Evolutionary conservation across 2,888 invertebrate genomes (phyloP).

Genomic region (Odontothrips loti): DNA sequence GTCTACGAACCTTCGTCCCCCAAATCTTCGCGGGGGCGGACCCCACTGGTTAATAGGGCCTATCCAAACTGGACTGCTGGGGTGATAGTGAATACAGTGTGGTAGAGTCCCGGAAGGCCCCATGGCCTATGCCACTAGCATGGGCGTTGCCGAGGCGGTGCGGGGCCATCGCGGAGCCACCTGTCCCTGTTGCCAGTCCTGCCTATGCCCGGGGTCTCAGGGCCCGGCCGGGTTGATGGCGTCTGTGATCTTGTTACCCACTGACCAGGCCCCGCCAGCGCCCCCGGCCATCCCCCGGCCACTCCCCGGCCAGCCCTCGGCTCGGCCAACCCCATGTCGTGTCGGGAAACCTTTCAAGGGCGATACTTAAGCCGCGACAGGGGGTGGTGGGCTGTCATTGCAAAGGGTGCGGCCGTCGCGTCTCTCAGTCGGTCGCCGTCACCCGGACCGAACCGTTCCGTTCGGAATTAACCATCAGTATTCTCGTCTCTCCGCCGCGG

Average conservation of each 20-base stretch:
- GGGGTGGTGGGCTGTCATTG: conserved; percentile 2
- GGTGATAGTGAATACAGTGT: too few species aligned
- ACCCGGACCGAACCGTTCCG: not conserved
- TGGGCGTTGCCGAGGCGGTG: not conserved
- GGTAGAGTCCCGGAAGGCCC: too few species aligned
- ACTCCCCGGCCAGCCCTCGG: not conserved
- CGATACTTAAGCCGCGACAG: conserved; percentile 9
- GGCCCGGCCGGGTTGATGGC: too few species aligned
- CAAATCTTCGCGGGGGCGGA: too few species aligned
- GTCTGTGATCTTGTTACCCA: not conserved
- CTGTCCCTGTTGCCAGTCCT: not conserved
- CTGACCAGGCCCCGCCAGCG: not conserved
- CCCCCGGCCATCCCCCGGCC: not conserved
- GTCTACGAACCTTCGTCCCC: too few species aligned
- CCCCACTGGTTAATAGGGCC: too few species aligned
- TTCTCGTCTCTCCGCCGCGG: not conserved
- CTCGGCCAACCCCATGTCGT: conserved; percentile 5
- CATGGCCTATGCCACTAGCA: not conserved
- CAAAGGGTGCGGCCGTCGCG: conserved; percentile 7
- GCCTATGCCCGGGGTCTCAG: not conserved
- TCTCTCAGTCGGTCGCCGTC: conserved; percentile 11
- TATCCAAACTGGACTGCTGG: too few species aligned
- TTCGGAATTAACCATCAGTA: not conserved
- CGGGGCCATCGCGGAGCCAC: not conserved
- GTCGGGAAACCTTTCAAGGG: conserved; percentile 18